Conservation (phyloP, 2,797 vertebrate genomes). For the Rhadinocentrus ornatus region DNA sequence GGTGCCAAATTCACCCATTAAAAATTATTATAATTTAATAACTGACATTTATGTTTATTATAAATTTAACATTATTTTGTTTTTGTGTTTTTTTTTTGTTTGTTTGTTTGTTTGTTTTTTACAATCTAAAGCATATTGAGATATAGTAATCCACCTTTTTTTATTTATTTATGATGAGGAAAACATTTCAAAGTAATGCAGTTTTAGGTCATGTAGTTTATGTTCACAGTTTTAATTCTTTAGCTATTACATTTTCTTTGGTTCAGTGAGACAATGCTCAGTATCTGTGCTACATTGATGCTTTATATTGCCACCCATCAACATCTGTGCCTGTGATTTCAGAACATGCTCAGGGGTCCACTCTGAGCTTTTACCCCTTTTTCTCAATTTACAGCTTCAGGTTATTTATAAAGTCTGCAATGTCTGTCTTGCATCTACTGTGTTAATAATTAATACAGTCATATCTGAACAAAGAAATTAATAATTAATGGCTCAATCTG, state of each 20-base stretch:
- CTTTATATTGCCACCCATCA: conserved; percentile 9
- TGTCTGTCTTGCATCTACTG: conserved; percentile 60
- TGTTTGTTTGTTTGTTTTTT: no score
- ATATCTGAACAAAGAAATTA: conserved; percentile 78
- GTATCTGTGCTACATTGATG: conserved; percentile 4
- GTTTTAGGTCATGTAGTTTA: background rate
- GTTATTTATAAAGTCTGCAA: conserved; percentile 74
- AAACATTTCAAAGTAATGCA: no score
- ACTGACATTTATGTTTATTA: no score
- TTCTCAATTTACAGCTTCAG: conserved; percentile 32
- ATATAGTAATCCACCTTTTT: no score
- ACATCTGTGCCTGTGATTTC: conserved; percentile 34
- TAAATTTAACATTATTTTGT: no score
- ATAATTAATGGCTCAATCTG: conserved; percentile 73
- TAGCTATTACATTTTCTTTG: background rate
- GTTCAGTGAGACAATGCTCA: background rate
- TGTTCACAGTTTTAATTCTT: background rate
- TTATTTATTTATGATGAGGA: no score
- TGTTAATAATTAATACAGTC: conserved; percentile 70
- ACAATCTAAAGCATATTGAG: no score
- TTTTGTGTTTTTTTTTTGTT: no score
- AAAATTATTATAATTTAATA: no score
- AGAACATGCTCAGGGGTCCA: conserved; percentile 40
- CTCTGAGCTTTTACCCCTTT: conserved; percentile 46
- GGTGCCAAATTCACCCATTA: no score